Evolutionary conservation across 2,888 invertebrate species (phyloP).

Genomic region (Drosophila lacicola): DNA sequence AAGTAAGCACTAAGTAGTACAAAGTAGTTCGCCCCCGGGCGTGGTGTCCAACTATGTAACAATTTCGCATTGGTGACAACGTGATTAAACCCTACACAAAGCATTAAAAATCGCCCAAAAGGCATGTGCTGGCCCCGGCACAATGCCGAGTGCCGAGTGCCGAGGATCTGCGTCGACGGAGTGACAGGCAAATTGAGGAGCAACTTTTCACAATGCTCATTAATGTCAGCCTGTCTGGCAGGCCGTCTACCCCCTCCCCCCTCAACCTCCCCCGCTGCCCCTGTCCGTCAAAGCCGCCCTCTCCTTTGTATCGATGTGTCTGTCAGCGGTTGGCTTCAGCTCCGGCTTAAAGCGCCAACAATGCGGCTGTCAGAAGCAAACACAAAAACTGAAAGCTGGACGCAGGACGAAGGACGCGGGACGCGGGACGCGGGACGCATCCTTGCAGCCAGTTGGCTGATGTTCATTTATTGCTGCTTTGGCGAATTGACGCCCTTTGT

Average conservation of each 20-base stretch:
- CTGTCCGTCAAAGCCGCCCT: too few species aligned
- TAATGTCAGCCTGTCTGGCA: conserved; percentile 50
- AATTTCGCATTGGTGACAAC: neutral
- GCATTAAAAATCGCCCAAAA: conserved; percentile 26
- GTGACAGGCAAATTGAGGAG: conserved; percentile 55
- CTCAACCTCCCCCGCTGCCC: neutral
- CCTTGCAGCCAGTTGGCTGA: conserved; percentile 10
- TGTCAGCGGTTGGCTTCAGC: conserved; percentile 22
- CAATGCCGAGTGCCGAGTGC: conserved; percentile 33
- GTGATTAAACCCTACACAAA: conserved; percentile 18
- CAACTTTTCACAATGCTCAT: conserved; percentile 63
- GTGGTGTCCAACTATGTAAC: neutral
- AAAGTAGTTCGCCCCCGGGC: neutral
- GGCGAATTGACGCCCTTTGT: conserved; percentile 35
- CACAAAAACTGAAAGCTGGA: conserved; percentile 27
- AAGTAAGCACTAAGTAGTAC: conserved; percentile 3
- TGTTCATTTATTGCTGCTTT: conserved; percentile 27
- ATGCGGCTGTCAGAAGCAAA: conserved; percentile 36
- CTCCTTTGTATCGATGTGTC: conserved; percentile 43
- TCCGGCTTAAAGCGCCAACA: conserved; percentile 21
- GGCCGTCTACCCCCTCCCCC: neutral
- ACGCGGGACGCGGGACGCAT: neutral
- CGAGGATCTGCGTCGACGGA: conserved; percentile 23
- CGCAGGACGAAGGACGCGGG: conserved; percentile 1
- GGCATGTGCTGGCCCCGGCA: conserved; percentile 16